Conservation (phyloP, 2,888 invertebrate genomes). For the Hesperia comma region DNA sequence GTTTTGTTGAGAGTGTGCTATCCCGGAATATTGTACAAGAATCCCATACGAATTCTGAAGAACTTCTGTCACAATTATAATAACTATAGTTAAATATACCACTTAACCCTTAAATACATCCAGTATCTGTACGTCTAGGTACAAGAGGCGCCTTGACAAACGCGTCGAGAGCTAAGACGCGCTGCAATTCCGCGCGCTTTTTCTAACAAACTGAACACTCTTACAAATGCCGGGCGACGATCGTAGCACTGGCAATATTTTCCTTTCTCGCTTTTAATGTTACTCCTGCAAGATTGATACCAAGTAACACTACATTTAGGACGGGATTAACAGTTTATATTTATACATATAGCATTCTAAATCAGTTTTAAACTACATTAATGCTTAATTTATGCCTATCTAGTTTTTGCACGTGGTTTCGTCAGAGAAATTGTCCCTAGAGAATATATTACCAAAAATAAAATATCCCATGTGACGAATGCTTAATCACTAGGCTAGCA, state of each 20-base stretch:
- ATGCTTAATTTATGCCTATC: too few species aligned
- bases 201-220: constrained; percentile 27
- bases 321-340: background rate
- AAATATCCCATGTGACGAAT: too few species aligned
- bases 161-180: constrained; percentile 26
- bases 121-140: constrained; percentile 2
- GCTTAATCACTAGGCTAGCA: too few species aligned
- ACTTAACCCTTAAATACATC: too few species aligned
- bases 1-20: too few species aligned
- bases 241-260: constrained; percentile 2
- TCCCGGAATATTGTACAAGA: too few species aligned
- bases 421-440: too few species aligned
- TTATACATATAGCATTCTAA: background rate
- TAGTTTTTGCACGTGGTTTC: too few species aligned
- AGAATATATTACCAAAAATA: too few species aligned
- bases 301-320: background rate
- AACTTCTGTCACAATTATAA: too few species aligned
- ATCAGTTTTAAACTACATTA: background rate
- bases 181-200: constrained; percentile 29
- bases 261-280: constrained; percentile 1
- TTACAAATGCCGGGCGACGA: constrained; percentile 6
- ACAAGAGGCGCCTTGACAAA: constrained; percentile 27
- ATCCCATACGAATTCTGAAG: too few species aligned
- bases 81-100: too few species aligned
- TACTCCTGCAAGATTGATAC: background rate